Percentiles rank a stretch among this genome's conserved stretches.
Conservation (phyloP, 2,113 vertebrate species). For the Dolichallabes microphthalmus region DNA sequence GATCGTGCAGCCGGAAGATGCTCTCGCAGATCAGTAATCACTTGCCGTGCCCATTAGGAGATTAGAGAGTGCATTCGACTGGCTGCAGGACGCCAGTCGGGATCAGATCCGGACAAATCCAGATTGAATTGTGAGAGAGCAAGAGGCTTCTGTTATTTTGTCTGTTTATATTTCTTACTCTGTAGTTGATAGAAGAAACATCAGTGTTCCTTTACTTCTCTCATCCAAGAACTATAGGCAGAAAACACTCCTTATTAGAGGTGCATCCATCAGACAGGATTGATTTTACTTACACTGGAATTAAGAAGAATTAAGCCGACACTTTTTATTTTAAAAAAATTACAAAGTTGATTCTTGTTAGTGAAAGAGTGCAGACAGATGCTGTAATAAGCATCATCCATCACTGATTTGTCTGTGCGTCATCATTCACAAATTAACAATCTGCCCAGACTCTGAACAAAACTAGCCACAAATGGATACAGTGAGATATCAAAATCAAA, state of each 20-base stretch:
- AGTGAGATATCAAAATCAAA: background rate
- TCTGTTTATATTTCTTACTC: conserved; percentile 35
- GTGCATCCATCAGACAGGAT: background rate
- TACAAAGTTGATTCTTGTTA: background rate
- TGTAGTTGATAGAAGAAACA: background rate
- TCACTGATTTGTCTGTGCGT: background rate
- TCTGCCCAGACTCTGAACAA: background rate
- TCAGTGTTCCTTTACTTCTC: background rate
- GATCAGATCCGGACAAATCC: conserved; percentile 57
- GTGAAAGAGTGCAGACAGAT: background rate
- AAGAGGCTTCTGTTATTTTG: conserved; percentile 57
- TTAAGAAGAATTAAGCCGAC: background rate
- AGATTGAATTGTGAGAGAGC: conserved; percentile 52
- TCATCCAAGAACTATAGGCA: background rate
- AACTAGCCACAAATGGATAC: background rate
- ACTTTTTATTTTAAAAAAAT: background rate
- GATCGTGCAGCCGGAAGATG: conserved; percentile 36
- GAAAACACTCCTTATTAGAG: background rate
- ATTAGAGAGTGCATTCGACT: conserved; percentile 38
- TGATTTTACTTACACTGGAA: background rate
- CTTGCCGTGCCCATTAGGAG: conserved; percentile 41
- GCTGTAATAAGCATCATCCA: background rate
- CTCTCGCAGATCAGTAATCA: conserved; percentile 48
- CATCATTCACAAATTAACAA: background rate
- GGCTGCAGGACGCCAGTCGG: conserved; percentile 32